Conservation (phyloP, 2,888 invertebrate species). For the Dione juno region DNA sequence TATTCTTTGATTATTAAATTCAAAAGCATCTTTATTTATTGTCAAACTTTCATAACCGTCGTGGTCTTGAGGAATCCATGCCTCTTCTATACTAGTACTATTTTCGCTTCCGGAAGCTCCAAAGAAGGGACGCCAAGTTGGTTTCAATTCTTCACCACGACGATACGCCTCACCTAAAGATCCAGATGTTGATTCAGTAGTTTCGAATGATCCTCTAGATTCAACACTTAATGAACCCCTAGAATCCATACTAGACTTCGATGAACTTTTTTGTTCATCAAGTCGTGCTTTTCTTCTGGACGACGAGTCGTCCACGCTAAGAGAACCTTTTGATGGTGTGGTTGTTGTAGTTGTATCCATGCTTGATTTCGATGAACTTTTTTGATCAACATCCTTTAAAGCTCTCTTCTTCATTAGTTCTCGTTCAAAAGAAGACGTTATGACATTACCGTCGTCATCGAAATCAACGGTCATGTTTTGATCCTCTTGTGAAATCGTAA, state of each 20-base stretch:
- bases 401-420: conserved; percentile 73
- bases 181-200: conserved; percentile 89
- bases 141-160: conserved; percentile 88
- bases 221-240: conserved; percentile 86
- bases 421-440: conserved; percentile 75
- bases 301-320: conserved; percentile 80
- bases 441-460: conserved; percentile 79
- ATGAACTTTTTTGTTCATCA: conserved; percentile 82
- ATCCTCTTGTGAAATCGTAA: conserved; percentile 82
- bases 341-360: conserved; percentile 80
- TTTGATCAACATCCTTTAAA: conserved; percentile 75
- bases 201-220: conserved; percentile 88
- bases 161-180: conserved; percentile 88
- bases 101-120: conserved; percentile 90
- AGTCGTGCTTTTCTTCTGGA: conserved; percentile 73
- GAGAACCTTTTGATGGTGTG: conserved; percentile 78
- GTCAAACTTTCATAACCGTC: conserved; percentile 85
- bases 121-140: conserved; percentile 92
- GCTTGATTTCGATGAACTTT: conserved; percentile 85
- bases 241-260: conserved; percentile 86
- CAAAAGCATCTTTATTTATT: conserved; percentile 76
- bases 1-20: conserved; percentile 73
- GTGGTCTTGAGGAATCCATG: conserved; percentile 90
- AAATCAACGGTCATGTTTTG: conserved; percentile 81
- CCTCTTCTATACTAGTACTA: conserved; percentile 93